These are phyloP conservation scores for Phalera bucephala DNA, from an alignment of 2,888 invertebrate species.

Conservation along the genomic window DNA sequence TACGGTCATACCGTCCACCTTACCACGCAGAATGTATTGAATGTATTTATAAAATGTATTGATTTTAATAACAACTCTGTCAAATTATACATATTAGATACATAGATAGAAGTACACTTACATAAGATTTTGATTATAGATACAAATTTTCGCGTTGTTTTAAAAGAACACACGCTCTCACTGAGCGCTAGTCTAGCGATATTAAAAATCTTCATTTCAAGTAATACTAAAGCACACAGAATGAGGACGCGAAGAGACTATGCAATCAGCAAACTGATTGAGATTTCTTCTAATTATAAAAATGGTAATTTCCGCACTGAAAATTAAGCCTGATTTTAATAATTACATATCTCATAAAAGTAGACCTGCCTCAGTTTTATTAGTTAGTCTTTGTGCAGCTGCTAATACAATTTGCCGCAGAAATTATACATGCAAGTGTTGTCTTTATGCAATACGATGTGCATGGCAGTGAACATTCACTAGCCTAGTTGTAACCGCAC, in stretches of 20 bases:
- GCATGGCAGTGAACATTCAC: too few species aligned
- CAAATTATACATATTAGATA: too few species aligned
- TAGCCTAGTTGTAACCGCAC: too few species aligned
- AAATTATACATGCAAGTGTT: constrained; percentile 11
- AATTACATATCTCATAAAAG: constrained; percentile 2
- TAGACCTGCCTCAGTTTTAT: constrained; percentile 3
- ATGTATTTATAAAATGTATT: too few species aligned
- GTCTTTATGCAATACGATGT: constrained; percentile 4
- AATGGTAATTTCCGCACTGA: constrained; percentile 4
- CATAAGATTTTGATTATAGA: too few species aligned
- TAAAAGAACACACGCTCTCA: too few species aligned
- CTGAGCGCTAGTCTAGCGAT: neutral
- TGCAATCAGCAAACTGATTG: constrained; percentile 6
- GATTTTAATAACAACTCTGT: too few species aligned
- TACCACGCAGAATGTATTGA: too few species aligned
- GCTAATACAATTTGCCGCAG: constrained; percentile 13
- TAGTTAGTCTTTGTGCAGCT: constrained; percentile 6
- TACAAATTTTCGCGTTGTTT: too few species aligned
- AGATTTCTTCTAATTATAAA: constrained; percentile 12
- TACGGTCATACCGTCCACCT: too few species aligned
- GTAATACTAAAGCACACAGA: constrained; percentile 4
- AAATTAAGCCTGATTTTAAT: constrained; percentile 6
- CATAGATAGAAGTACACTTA: too few species aligned
- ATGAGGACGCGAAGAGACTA: constrained; percentile 3
- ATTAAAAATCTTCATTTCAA: constrained; percentile 6